Evolutionary conservation across 1,140 invertebrate genomes (phyloP).

Genomic region (Megalonaias nervosa): DNA sequence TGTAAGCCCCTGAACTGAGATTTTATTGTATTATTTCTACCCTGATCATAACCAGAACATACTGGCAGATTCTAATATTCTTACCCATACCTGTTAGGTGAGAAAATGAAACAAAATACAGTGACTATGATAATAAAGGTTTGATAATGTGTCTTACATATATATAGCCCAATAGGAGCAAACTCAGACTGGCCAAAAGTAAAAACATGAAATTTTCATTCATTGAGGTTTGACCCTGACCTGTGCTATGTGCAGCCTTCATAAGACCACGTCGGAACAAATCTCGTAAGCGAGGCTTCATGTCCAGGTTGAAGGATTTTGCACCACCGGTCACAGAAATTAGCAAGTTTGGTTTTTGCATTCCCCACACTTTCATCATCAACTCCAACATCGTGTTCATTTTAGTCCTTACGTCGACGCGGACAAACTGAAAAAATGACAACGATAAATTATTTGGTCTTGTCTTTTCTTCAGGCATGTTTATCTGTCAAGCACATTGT

Average conservation of each 20-base stretch:
- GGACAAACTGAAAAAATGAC: conserved; percentile 64
- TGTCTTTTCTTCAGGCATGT: too few relatives aligned
- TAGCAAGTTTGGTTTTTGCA: conserved; percentile 70
- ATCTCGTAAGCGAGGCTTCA: conserved; percentile 68
- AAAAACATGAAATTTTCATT: neutral
- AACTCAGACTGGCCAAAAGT: neutral
- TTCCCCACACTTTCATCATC: conserved; percentile 67
- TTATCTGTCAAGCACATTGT: too few relatives aligned
- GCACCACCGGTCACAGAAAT: conserved; percentile 72
- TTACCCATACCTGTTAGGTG: neutral
- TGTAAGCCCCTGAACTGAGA: too few relatives aligned
- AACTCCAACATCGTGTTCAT: conserved; percentile 64
- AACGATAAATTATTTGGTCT: too few relatives aligned
- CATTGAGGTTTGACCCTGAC: conserved; percentile 34
- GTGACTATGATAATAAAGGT: neutral
- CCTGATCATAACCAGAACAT: neutral
- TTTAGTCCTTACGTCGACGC: conserved; percentile 63
- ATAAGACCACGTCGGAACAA: conserved; percentile 70
- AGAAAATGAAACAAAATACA: neutral
- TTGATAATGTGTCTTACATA: too few relatives aligned
- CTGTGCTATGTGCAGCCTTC: conserved; percentile 68
- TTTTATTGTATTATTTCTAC: too few relatives aligned
- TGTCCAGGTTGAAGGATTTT: conserved; percentile 70
- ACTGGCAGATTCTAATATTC: neutral
- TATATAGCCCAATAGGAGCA: neutral